Conservation (phyloP, 2,888 invertebrate genomes). For the Anticlea derivata region DNA sequence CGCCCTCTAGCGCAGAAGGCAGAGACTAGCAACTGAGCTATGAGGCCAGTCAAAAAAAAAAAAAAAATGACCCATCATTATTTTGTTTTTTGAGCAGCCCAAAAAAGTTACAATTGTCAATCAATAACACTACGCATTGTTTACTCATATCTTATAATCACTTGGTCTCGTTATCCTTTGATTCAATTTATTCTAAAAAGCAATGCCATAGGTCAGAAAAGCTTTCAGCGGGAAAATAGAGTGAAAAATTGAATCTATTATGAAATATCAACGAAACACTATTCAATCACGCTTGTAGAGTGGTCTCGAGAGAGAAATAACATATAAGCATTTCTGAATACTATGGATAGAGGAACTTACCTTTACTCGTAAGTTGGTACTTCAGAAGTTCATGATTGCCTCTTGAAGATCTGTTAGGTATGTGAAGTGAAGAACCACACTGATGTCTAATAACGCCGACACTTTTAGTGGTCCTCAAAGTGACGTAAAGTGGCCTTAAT, state of each 20-base stretch:
- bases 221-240: constrained; percentile 50
- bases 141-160: neutral
- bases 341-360: constrained; percentile 51
- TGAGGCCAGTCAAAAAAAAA: too few relatives aligned
- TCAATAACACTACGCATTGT: neutral
- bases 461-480: constrained; percentile 40
- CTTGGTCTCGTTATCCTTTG: constrained; percentile 1
- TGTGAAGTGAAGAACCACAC: constrained; percentile 38
- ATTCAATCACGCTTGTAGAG: constrained; percentile 31
- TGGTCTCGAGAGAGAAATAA: constrained; percentile 29
- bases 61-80: too few relatives aligned
- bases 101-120: too few relatives aligned
- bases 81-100: too few relatives aligned
- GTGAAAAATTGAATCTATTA: constrained; percentile 63
- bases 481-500: constrained; percentile 39
- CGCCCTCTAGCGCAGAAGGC: too few relatives aligned
- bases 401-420: constrained; percentile 54
- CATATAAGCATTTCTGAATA: constrained; percentile 11
- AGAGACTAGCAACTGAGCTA: too few relatives aligned
- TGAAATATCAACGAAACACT: constrained; percentile 42
- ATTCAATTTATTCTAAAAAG: constrained; percentile 12
- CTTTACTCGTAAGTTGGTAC: constrained; percentile 41
- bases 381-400: constrained; percentile 53
- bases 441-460: constrained; percentile 51
- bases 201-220: constrained; percentile 19